Conservation (phyloP, 1,140 invertebrate species). For the Zophobas morio region DNA sequence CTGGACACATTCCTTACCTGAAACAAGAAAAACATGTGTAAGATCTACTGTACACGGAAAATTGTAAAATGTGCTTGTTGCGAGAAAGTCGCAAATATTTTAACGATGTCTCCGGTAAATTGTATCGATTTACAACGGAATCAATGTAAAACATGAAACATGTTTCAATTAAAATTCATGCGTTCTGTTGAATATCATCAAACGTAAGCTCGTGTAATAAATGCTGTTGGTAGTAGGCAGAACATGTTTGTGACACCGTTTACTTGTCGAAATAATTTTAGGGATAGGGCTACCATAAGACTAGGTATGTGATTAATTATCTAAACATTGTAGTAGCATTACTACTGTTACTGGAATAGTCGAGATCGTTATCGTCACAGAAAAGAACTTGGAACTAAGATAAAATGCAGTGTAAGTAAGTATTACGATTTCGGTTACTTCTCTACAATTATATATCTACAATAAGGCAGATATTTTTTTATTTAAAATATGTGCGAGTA, state of each 20-base stretch:
- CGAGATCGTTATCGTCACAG: too few species aligned
- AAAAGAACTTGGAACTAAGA: not conserved
- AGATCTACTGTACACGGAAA: not conserved
- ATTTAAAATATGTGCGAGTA: too few species aligned
- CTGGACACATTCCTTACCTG: slow-evolving; percentile 9
- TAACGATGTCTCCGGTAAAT: slow-evolving; percentile 41
- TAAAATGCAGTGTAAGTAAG: not conserved
- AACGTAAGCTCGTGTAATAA: slow-evolving; percentile 27
- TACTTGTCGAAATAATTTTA: slow-evolving; percentile 2
- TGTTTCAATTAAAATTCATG: slow-evolving; percentile 43
- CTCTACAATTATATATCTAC: too few species aligned
- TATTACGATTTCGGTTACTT: too few species aligned
- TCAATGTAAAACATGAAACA: slow-evolving; percentile 41
- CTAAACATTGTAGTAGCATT: too few species aligned
- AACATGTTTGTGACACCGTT: slow-evolving; percentile 19
- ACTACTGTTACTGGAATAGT: too few species aligned
- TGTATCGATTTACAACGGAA: slow-evolving; percentile 37
- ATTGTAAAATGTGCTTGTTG: not conserved
- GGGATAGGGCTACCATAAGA: too few species aligned
- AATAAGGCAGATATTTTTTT: too few species aligned
- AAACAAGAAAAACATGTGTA: slow-evolving; percentile 7
- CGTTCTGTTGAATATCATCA: slow-evolving; percentile 28
- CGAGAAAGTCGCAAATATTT: slow-evolving; percentile 27
- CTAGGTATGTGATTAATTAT: too few species aligned
- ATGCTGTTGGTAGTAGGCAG: slow-evolving; percentile 21